Evolutionary conservation across 1,140 invertebrate species (phyloP), one percentile per base, ranked within the genome.

Genomic region (Caenorhabditis tropicalis): DNA sequence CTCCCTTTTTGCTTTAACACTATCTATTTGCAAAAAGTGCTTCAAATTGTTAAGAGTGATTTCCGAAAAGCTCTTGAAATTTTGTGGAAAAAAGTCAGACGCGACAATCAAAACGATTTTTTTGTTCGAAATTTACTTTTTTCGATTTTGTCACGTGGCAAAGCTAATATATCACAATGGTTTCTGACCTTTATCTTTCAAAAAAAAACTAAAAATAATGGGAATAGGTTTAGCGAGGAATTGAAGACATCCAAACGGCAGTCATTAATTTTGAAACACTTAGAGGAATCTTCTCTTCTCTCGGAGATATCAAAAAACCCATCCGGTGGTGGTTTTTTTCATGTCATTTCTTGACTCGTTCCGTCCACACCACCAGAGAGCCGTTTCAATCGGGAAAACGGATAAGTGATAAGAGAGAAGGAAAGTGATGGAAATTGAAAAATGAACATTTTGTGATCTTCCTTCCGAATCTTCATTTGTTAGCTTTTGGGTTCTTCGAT

Each of bases 21-120:
- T 74, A 74, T 74, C 65, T 74, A 74, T 74, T 74, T 74, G 65
- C 65, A 74, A 74, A 74, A 74, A 74, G 65, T 74, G 65, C 65
- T 74, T 74, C 65, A 74, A 74, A 74, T 74, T 74, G 65, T 74
- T 74, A n/a, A 74, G 33, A 74, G 65, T 74, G 65, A 74, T 74
- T 74, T 74, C 65, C 65, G 65, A 74, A 74, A 74, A 74, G 65
- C 65, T 74, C 65, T 74, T 74, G 65, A 74, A 74, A 74, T 74
- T 74, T 31, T 74, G 19, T 19, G 10, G 27, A 9, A 36, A 33
- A 65, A 65, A 65, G 15, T 19, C 29, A 65, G 5, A 43, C 0
- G 36, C 19, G 53, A 56, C 53, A 56, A 56, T 27, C 27, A 56
- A 56, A 21, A 65, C 16, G 24, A 2, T 1, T 1, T 29, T 27